Evolutionary conservation across 92 coral and sea anemone species (phyloP).

Genomic region (Porites evermanni): DNA sequence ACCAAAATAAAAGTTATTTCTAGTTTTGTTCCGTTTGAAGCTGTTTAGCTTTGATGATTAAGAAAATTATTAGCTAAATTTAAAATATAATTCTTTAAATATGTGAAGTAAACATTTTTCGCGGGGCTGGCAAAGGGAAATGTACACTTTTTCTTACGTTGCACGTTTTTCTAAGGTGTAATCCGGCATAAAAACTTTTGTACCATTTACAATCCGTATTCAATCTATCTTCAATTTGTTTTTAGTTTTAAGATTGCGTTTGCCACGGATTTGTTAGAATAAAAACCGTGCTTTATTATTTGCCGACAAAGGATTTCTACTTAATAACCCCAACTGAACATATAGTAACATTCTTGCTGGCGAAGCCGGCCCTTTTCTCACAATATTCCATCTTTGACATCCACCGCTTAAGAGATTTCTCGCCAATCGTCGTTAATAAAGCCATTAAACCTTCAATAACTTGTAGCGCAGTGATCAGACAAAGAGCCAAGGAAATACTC

Average conservation of each 20-base stretch:
- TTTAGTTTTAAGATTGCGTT: constrained; percentile 21
- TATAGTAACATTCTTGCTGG: constrained; percentile 36
- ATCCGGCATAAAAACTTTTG: neutral
- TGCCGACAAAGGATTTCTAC: constrained; percentile 48
- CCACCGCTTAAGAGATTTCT: constrained; percentile 29
- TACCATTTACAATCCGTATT: constrained; percentile 7
- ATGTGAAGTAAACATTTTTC: neutral
- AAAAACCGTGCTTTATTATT: constrained; percentile 11
- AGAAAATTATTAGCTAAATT: neutral
- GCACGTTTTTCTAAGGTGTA: neutral
- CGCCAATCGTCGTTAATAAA: constrained; percentile 10
- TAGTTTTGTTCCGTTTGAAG: neutral
- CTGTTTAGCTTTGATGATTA: neutral
- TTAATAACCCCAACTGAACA: constrained; percentile 23
- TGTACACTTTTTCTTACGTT: neutral
- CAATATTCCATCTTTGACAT: constrained; percentile 33
- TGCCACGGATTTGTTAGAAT: constrained; percentile 41
- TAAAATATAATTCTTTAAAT: neutral
- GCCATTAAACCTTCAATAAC: constrained; percentile 18
- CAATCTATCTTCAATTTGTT: constrained; percentile 5
- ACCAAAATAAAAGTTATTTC: neutral
- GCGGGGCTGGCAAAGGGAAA: neutral
- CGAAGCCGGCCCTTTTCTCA: constrained; percentile 18
- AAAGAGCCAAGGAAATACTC: neutral
- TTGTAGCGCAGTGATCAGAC: constrained; percentile 1